Conservation (phyloP, 2,888 invertebrate species). For the Mactromeris polynyma region DNA sequence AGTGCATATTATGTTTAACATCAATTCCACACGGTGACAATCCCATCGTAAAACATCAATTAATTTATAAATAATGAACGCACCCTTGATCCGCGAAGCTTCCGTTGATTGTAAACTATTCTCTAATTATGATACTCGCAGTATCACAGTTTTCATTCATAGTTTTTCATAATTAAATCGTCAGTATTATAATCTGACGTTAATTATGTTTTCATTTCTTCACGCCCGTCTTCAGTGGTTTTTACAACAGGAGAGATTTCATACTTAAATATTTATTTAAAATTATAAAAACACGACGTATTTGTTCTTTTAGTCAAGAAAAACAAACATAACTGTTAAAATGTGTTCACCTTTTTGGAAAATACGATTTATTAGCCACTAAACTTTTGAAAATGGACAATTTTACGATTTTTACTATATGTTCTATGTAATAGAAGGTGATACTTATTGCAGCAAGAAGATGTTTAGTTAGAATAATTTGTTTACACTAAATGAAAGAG, state of each 20-base stretch:
- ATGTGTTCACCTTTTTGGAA: too few relatives aligned
- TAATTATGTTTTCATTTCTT: neutral
- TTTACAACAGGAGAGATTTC: neutral
- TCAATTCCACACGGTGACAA: neutral
- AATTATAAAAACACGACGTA: too few relatives aligned
- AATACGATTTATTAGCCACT: too few relatives aligned
- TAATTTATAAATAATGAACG: neutral
- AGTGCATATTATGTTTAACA: neutral
- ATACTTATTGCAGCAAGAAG: too few relatives aligned
- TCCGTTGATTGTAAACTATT: neutral
- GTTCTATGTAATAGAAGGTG: too few relatives aligned
- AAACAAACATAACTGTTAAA: too few relatives aligned
- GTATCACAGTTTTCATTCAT: neutral
- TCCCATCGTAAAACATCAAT: neutral
- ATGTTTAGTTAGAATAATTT: too few relatives aligned
- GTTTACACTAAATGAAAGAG: too few relatives aligned
- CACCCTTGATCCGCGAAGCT: neutral
- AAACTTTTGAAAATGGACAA: too few relatives aligned
- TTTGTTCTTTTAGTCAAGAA: too few relatives aligned
- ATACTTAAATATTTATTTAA: too few relatives aligned
- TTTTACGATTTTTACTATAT: too few relatives aligned
- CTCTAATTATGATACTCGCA: neutral
- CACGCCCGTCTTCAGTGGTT: neutral
- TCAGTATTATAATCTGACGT: neutral
- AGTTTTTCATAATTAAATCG: neutral